phyloP scores from a whole-genome alignment of 2,113 vertebrate species.

The Hippocampus abdominalis region DNA sequence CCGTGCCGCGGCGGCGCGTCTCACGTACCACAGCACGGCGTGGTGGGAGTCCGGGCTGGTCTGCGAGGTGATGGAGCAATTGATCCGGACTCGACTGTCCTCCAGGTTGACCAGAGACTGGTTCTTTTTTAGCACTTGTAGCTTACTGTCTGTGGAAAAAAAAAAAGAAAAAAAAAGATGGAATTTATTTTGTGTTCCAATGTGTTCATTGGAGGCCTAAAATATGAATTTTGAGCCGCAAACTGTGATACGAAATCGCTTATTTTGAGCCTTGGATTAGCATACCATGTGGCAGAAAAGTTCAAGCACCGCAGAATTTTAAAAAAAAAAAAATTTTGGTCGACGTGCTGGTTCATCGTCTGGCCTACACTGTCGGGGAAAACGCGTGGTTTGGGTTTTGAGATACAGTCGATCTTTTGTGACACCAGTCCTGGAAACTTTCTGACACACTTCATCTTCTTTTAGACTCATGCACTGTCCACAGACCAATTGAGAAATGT shows the following conservation, averaged over 20 bases:
- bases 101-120: constrained; percentile 84
- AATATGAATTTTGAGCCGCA: no score
- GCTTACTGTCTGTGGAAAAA: constrained; percentile 79
- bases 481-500: neutral
- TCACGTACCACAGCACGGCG: constrained; percentile 88
- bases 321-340: no score
- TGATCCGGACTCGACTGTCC: constrained; percentile 84
- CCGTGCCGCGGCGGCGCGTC: constrained; percentile 68
- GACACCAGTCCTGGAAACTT: no score
- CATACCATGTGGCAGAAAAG: no score
- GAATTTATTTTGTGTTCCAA: neutral
- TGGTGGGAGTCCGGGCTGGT: constrained; percentile 88
- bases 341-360: no score
- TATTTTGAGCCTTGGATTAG: no score
- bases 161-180: neutral
- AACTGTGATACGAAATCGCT: no score
- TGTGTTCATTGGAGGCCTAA: no score
- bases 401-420: no score
- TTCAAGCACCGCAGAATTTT: no score
- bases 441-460: neutral
- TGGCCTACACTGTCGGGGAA: no score
- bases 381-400: no score
- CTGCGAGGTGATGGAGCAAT: constrained; percentile 86
- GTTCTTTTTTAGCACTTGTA: constrained; percentile 88
- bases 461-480: neutral